Evolutionary conservation across 2,888 invertebrate species (phyloP), one percentile per base, ranked within the genome.

Genomic region (Ctenicera cuprea): DNA sequence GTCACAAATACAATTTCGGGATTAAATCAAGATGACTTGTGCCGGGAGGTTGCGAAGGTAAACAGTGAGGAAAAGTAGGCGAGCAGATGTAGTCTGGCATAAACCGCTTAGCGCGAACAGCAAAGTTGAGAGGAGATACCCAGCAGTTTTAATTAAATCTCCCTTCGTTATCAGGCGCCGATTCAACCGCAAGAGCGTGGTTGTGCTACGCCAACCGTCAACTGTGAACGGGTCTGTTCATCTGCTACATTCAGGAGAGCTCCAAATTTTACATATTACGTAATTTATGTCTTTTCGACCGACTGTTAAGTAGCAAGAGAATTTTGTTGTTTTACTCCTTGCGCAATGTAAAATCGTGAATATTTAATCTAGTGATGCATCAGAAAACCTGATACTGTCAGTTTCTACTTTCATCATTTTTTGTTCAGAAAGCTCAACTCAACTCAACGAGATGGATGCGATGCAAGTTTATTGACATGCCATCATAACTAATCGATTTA

Each of bases 81-180:
- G 43, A 74, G 69, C 73, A 74, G 73, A 74, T 74, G 73, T 74
- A 74, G 70, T 61, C 73, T 74, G 64, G 70, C 52, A 71, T 74
- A 71, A 74, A 74, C 66, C 71, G 74, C 71, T 74, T 74, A 74
- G 33, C 66, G 73, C 48, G 65, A 73, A 65, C 69, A 73, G 69
- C 65, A 65, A 62, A 71, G 64, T 71, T 71, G 71, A 68, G 68
- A 68, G 71, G 59, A 71, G 74, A 75, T 75, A 71, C 66, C 71
- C 66, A 63, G 33, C 74, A 68, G 74, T 75, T 75, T 75, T 75
- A 75, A 75, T 75, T 75, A 75, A 75, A 75, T 71, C 74, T 71
- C 74, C 67, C 64, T 75, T 75, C 71, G 74, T 75, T 75, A 75
- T 75, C 74, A 71, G 52, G 68, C 57, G 64, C 68, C 71, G 74